These are phyloP conservation scores for Thomomys bottae DNA, from an alignment of 2,113 vertebrate genomes.

Conservation along the genomic window DNA sequence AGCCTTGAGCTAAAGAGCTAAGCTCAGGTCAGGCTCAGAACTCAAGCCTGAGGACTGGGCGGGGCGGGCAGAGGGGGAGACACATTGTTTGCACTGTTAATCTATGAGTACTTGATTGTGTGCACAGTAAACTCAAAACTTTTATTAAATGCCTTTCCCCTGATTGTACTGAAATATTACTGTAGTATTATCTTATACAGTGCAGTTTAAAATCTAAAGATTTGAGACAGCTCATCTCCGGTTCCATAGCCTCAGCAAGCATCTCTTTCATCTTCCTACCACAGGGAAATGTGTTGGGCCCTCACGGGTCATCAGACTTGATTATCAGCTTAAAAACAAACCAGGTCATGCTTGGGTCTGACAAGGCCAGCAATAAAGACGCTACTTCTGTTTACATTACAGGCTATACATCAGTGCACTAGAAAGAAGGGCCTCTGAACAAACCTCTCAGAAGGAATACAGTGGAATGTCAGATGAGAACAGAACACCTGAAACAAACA, in stretches of 20 bases:
- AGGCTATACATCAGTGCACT: background rate
- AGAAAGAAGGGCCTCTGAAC: conserved; percentile 57
- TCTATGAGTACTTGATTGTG: background rate
- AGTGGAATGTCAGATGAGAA: background rate
- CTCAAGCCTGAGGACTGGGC: background rate
- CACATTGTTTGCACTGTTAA: background rate
- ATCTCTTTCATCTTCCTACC: conserved; percentile 38
- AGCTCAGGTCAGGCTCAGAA: background rate
- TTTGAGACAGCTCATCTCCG: background rate
- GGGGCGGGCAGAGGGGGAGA: no score
- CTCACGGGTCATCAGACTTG: background rate
- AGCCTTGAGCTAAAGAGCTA: no score
- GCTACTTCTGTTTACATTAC: conserved; percentile 16
- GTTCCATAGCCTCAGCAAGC: background rate
- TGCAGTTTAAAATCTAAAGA: background rate
- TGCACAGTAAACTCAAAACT: background rate
- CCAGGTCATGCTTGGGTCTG: background rate
- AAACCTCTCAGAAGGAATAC: background rate
- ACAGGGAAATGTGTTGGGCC: background rate
- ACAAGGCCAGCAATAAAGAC: background rate
- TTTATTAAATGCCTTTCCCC: background rate
- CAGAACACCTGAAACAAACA: background rate
- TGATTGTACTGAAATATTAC: background rate
- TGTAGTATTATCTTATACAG: fast-evolving
- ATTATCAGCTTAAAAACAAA: conserved; percentile 46